These are phyloP conservation scores for Jacana jacana DNA, from an alignment of 2,113 vertebrate species.

Conservation along the genomic window DNA sequence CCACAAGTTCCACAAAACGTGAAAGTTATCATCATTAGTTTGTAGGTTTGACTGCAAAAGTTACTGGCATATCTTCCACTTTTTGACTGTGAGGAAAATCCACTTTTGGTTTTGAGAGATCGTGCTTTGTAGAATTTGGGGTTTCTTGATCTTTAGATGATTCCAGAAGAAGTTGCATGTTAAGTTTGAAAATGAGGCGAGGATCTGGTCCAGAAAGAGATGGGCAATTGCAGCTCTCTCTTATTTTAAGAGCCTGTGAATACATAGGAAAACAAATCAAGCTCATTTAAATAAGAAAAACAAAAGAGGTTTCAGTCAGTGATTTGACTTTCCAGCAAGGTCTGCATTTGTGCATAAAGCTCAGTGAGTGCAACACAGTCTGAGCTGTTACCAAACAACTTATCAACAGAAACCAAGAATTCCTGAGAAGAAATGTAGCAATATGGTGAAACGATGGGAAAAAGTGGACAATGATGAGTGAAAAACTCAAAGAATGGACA, in stretches of 20 bases:
- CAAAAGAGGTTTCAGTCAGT: neutral
- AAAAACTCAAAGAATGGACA: neutral
- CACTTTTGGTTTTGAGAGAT: constrained; percentile 46
- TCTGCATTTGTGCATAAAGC: neutral
- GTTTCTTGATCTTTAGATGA: constrained; percentile 37
- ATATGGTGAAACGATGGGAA: neutral
- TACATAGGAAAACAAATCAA: constrained; percentile 54
- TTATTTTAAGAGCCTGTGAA: constrained; percentile 88
- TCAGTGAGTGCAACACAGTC: neutral
- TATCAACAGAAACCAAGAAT: neutral
- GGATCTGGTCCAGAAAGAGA: constrained; percentile 86
- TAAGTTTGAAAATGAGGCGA: constrained; percentile 81
- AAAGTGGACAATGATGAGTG: neutral
- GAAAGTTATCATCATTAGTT: neutral
- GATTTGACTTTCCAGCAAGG: neutral
- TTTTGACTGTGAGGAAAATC: constrained; percentile 49
- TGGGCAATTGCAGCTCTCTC: constrained; percentile 86
- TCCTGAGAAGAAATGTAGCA: neutral
- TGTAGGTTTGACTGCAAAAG: constrained; percentile 54
- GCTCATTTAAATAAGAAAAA: neutral
- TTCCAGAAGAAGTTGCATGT: constrained; percentile 76
- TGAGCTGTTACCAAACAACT: neutral
- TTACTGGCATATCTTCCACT: constrained; percentile 64
- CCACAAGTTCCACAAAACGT: neutral
- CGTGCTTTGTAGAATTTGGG: neutral